Percentiles rank a stretch among this genome's conserved stretches.
Evolutionary conservation across 2,797 vertebrate genomes (phyloP).

Genomic region (Bradypodion pumilum): DNA sequence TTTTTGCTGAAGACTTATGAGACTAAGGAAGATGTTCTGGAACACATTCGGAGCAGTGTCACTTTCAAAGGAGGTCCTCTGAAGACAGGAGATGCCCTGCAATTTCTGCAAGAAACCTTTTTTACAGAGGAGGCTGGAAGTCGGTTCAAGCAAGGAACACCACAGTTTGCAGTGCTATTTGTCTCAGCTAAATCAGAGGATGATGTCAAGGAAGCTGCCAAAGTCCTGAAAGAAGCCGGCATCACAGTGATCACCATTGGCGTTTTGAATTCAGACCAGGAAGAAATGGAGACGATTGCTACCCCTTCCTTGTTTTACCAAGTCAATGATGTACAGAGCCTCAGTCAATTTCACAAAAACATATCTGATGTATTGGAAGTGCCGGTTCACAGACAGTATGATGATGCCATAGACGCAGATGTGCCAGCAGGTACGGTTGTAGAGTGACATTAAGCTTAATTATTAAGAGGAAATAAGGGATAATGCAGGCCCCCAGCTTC

Average conservation of each 20-base stretch:
- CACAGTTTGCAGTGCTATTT: conserved; percentile 79
- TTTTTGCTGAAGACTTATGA: conserved; percentile 76
- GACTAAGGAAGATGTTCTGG: conserved; percentile 65
- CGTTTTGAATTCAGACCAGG: conserved; percentile 52
- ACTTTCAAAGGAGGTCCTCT: conserved; percentile 52
- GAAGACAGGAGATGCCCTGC: conserved; percentile 74
- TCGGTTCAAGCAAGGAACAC: conserved; percentile 71
- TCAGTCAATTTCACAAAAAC: neutral
- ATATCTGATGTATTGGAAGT: conserved; percentile 66
- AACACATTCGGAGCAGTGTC: conserved; percentile 58
- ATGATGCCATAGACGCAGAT: neutral
- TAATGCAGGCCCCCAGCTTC: neutral
- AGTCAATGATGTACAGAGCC: conserved; percentile 20
- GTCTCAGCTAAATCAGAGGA: conserved; percentile 77
- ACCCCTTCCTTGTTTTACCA: conserved; percentile 52
- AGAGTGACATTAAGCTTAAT: neutral
- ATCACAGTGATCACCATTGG: conserved; percentile 75
- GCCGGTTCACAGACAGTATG: neutral
- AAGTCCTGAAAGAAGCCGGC: conserved; percentile 71
- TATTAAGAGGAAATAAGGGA: neutral
- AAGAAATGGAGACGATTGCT: conserved; percentile 64
- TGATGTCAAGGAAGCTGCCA: conserved; percentile 42
- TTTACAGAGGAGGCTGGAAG: conserved; percentile 74
- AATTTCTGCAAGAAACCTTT: conserved; percentile 65
- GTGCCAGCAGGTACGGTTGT: conserved; percentile 51